Evolutionary conservation across 2,888 invertebrate species (phyloP).

Genomic region (Sphinx pinastri): DNA sequence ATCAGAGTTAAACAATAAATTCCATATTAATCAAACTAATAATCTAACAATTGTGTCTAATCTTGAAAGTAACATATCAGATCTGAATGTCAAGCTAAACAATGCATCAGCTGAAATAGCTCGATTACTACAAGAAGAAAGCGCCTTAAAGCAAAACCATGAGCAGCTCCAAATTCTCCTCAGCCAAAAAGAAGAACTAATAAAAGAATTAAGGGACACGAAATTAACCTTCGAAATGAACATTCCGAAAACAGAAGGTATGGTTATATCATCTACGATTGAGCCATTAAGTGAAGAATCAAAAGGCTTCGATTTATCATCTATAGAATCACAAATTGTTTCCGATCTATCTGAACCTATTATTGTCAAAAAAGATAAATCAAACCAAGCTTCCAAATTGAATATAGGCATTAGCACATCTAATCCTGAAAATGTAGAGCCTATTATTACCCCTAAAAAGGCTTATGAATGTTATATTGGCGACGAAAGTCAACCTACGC

Average conservation of each 20-base stretch:
- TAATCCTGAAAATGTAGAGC: slow-evolving; percentile 52
- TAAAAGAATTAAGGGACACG: slow-evolving; percentile 66
- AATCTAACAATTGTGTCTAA: slow-evolving; percentile 50
- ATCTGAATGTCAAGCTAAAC: slow-evolving; percentile 62
- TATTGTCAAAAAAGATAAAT: slow-evolving; percentile 43
- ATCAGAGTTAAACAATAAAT: slow-evolving; percentile 57
- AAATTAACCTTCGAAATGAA: slow-evolving; percentile 76
- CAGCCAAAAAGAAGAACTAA: slow-evolving; percentile 63
- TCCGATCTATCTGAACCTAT: slow-evolving; percentile 46
- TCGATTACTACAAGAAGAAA: slow-evolving; percentile 47
- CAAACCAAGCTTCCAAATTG: slow-evolving; percentile 51
- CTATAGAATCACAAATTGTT: slow-evolving; percentile 75
- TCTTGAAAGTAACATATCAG: slow-evolving; percentile 59
- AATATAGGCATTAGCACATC: slow-evolving; percentile 46
- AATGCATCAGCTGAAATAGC: slow-evolving; percentile 48
- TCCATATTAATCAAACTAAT: slow-evolving; percentile 55
- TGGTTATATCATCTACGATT: slow-evolving; percentile 77
- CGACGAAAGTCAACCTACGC: slow-evolving; percentile 44
- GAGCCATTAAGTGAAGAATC: slow-evolving; percentile 63
- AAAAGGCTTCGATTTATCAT: slow-evolving; percentile 55
- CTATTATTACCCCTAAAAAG: slow-evolving; percentile 78
- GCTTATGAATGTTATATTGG: slow-evolving; percentile 80
- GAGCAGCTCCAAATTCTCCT: slow-evolving; percentile 54
- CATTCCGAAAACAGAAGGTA: slow-evolving; percentile 80
- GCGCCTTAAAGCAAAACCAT: slow-evolving; percentile 53